Evolutionary conservation across 1,140 invertebrate genomes (phyloP).

Genomic region (Heliothis virescens): DNA sequence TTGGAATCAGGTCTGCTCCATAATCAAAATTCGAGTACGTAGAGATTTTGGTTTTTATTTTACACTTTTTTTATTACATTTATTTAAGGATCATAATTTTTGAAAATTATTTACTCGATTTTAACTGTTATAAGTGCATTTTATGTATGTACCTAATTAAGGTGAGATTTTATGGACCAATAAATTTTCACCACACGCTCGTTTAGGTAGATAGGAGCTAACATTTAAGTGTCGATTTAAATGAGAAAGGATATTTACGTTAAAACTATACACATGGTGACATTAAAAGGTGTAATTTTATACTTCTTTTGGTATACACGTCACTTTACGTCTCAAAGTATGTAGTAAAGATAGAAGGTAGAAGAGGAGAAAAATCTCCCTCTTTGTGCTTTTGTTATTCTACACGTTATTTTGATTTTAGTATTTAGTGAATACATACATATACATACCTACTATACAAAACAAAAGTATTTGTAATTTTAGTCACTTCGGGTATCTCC

Average conservation of each 20-base stretch:
- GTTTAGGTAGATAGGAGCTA: not conserved
- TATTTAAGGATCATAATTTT: conserved; percentile 5
- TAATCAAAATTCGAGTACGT: not conserved
- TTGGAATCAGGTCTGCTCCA: conserved; percentile 5
- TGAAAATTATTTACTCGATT: not conserved
- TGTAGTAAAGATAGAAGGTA: too few species aligned
- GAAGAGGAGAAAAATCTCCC: too few species aligned
- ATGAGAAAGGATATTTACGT: too few species aligned
- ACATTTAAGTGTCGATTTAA: not conserved
- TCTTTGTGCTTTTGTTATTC: too few species aligned
- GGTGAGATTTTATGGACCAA: not conserved
- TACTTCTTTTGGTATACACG: too few species aligned
- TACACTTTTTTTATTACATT: conserved; percentile 5
- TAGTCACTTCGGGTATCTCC: not conserved
- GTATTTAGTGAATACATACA: too few species aligned
- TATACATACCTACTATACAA: not conserved
- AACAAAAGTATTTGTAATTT: too few species aligned
- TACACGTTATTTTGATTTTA: too few species aligned
- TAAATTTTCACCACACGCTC: not conserved
- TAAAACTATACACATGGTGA: too few species aligned
- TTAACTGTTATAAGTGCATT: not conserved
- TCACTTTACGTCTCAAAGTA: too few species aligned
- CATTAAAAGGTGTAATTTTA: too few species aligned
- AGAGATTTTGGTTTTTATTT: not conserved
- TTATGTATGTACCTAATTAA: not conserved